Conservation (phyloP, 2,797 vertebrate genomes). For the Varecia variegata region DNA sequence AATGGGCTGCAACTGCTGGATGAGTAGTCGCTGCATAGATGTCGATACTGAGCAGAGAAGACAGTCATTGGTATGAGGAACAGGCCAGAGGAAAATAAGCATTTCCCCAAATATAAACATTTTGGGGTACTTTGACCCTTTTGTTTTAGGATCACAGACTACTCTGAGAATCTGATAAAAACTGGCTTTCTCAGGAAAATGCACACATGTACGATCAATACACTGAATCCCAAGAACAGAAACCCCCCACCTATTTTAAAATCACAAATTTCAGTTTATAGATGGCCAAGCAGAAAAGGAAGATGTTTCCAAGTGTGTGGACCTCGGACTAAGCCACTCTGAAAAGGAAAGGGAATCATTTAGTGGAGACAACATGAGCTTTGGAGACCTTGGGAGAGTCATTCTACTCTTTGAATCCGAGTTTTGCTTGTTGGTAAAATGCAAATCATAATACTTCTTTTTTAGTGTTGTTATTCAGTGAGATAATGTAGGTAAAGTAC, state of each 20-base stretch:
- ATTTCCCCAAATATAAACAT: neutral
- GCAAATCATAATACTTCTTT: neutral
- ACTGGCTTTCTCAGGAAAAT: neutral
- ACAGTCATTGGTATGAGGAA: neutral
- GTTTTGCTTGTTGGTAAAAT: neutral
- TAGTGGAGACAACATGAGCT: neutral
- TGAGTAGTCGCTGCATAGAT: neutral
- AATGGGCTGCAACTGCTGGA: accelerated
- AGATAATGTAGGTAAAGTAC: neutral
- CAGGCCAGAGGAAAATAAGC: neutral
- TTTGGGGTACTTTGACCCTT: neutral
- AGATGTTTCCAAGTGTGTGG: neutral
- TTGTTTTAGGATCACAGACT: neutral
- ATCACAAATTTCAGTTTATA: neutral
- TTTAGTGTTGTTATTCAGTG: neutral
- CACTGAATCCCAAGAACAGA: neutral
- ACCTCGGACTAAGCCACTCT: accelerated
- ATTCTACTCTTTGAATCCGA: neutral
- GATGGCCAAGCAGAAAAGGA: neutral
- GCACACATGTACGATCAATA: neutral
- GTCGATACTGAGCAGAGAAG: neutral
- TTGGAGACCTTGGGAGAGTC: neutral
- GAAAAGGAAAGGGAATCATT: neutral
- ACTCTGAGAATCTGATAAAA: neutral
- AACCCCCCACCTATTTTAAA: neutral